Conservation (phyloP, 2,113 vertebrate genomes). For the Prionailurus viverrinus region DNA sequence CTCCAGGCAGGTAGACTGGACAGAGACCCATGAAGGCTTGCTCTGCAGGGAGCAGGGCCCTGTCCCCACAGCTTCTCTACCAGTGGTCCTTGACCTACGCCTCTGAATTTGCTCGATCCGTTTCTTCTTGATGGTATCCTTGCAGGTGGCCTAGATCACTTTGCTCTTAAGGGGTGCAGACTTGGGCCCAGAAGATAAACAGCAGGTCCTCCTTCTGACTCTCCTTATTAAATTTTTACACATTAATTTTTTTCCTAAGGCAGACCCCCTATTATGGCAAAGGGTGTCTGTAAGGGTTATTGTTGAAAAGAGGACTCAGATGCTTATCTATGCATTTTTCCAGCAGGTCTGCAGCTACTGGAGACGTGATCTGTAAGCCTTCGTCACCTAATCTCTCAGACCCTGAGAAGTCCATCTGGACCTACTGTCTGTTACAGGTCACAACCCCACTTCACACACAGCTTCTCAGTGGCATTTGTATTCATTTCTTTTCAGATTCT, state of each 20-base stretch:
- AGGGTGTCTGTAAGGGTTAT: neutral
- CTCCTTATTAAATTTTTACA: conserved; percentile 83
- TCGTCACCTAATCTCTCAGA: neutral
- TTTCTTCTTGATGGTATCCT: conserved; percentile 92
- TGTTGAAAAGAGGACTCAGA: neutral
- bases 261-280: neutral
- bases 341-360: neutral
- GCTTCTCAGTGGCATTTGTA: neutral
- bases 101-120: conserved; percentile 88
- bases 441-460: neutral
- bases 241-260: neutral
- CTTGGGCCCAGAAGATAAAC: conserved; percentile 92
- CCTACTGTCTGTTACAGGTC: too few relatives aligned
- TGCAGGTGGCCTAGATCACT: conserved; percentile 92
- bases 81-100: conserved; percentile 89
- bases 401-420: neutral
- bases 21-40: conserved; percentile 81
- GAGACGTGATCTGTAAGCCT: neutral
- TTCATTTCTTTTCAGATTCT: neutral
- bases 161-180: conserved; percentile 88
- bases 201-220: conserved; percentile 92
- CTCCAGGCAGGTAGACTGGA: conserved; percentile 38
- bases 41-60: conserved; percentile 86
- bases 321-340: neutral
- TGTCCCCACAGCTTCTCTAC: conserved; percentile 88